Base-by-base conservation (phyloP, 2,797 vertebrate genomes). In the Peromyscus nudipes region DNA sequence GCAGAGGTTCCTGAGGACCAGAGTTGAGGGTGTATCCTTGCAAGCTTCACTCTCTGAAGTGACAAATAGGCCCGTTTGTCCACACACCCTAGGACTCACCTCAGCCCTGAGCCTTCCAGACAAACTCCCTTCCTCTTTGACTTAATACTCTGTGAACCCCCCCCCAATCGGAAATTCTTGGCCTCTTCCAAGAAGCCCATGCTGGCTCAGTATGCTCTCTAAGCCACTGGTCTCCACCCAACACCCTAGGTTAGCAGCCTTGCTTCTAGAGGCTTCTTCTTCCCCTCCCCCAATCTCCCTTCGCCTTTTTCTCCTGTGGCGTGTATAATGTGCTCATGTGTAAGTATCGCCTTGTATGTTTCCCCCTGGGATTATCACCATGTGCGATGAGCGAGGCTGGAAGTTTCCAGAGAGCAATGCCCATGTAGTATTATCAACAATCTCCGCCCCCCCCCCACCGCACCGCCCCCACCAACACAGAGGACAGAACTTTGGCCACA, bases 21-120 rank as follows among this genome's bases (percentile, higher is more conserved):
- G 12, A 43, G 25, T 5, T 10, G 0, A 29, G 85, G 8, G 7
- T 0, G 1, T 65, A 84, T 92, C 60, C 87, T 75, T 60, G 19
- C 25, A 62, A 77, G 34, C 77, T 65, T 84, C 1, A 0, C 23
- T 29, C 80, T 60, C 25, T 0, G 85, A 13, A n/a, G 6, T 8
- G 73, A 67, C n/a, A 49, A 17, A 67, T 0, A 13, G 17, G 4
- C 60, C 31, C 37, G 6, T 27, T 34, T 1, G 5, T 10, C 76
- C 37, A 3, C 4, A 0, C 29, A 46, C 17, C n/a, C 43, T 1
- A 19, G 80, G 86, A 27, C 16, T 17, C 1, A 0, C 14, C 55
- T 57, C 34, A 10, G 29, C 65, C 57, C 76, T 8, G 21, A 16
- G 4, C 21, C 67, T 92, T 76, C 79, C 77, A 40, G 43, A 67